Evolutionary conservation across 2,888 invertebrate genomes (phyloP).

Genomic region (Mythimna vitellina): DNA sequence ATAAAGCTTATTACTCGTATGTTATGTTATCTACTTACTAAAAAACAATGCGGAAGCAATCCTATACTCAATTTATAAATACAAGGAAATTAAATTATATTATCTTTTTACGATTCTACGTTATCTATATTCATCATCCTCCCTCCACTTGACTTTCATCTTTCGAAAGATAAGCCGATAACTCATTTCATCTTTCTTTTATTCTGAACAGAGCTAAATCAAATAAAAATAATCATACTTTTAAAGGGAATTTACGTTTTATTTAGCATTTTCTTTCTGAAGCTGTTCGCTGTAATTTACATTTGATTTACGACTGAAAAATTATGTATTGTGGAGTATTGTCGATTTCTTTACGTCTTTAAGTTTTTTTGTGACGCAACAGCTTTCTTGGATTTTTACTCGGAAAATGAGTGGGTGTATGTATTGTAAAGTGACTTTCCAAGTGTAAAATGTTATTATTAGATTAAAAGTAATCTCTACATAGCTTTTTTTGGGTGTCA

Average conservation of each 20-base stretch:
- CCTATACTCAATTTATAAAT: not conserved
- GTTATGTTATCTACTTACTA: no score
- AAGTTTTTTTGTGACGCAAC: not conserved
- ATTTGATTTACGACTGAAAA: constrained; percentile 32
- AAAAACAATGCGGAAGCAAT: not conserved
- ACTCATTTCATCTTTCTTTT: constrained; percentile 48
- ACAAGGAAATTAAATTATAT: not conserved
- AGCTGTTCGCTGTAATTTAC: constrained; percentile 35
- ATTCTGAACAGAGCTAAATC: constrained; percentile 31
- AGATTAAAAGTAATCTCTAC: no score
- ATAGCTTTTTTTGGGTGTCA: no score
- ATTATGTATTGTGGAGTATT: constrained; percentile 8
- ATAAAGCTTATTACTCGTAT: no score
- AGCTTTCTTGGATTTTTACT: not conserved
- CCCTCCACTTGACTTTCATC: constrained; percentile 37
- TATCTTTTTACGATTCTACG: not conserved
- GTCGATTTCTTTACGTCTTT: not conserved
- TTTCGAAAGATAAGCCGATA: constrained; percentile 50
- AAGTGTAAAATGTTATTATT: no score
- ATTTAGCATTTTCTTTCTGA: constrained; percentile 44
- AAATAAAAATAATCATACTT: constrained; percentile 61
- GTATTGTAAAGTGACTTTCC: no score
- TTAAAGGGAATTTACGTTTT: constrained; percentile 37
- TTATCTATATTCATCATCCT: not conserved
- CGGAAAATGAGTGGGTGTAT: no score